Base-by-base conservation (phyloP, 2,888 invertebrate species). In the Apamea sordens region DNA sequence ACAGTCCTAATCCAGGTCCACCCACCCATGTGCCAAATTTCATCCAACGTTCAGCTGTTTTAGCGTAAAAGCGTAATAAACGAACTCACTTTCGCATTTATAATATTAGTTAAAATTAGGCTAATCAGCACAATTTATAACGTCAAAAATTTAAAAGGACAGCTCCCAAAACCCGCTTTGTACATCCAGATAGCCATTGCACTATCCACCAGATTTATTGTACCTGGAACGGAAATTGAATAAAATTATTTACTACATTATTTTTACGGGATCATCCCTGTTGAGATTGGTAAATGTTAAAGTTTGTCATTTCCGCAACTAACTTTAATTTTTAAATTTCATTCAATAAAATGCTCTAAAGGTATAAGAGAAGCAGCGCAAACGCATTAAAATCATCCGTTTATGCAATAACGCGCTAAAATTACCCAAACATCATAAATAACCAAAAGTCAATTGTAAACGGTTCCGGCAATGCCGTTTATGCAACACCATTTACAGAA, bases 391-490 rank as follows among this genome's bases (percentile, higher is more conserved):
- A 79, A 68, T 64, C 41, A 6, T n/a, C 18, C 24, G n/a, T 59
- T 28, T 32, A 65, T 2, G 61, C 71, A 78, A 77, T 75, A 84
- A 24, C 56, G 61, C 41, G 64, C 56, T 70, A 74, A 85, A 71
- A 83, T 74, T 83, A 77, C 61, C 53, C 67, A 86, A 80, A 77
- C 53, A 86, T 85, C 47, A 86, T 81, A 84, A 81, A 84, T 87
- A 36, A 64, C 77, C 70, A 24, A 76, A 85, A 78, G 68, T 68
- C 68, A 56, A 82, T 82, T 76, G 74, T 73, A 64, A 85, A 69
- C 36, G 75, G 88, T 88, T 89, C 86, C 88, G 85, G 79, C n/a
- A n/a, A 71, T 88, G n/a, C n/a, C n/a, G n/a, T n/a, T n/a, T n/a
- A n/a, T 89, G 79, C 87, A 79, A 75, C 76, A 59, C 83, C 76